Conservation (phyloP, 1,140 invertebrate genomes). For the Formica selysi region DNA sequence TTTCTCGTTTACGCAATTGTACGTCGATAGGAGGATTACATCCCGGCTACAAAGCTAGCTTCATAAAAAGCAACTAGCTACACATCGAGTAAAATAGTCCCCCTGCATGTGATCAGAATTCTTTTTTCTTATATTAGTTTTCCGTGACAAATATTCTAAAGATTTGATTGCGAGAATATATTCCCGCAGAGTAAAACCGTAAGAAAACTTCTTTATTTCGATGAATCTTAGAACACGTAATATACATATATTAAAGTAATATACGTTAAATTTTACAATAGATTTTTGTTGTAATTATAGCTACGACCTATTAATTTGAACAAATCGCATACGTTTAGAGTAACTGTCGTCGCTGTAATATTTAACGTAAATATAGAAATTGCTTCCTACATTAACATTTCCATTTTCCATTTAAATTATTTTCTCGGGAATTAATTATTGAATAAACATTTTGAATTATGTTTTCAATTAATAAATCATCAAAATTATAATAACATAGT, state of each 20-base stretch:
- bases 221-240: not conserved
- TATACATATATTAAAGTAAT: not conserved
- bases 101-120: not conserved
- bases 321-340: no score
- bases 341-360: not conserved
- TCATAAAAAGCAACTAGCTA: constrained; percentile 34
- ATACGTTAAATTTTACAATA: not conserved
- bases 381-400: not conserved
- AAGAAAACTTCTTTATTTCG: not conserved
- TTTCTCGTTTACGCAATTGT: constrained; percentile 22
- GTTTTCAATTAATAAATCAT: not conserved
- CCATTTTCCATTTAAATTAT: not conserved
- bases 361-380: not conserved
- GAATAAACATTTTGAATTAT: not conserved
- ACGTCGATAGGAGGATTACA: constrained; percentile 31
- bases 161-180: not conserved
- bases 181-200: not conserved
- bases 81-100: not conserved
- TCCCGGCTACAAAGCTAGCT: constrained; percentile 24
- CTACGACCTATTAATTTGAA: no score
- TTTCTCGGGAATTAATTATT: not conserved
- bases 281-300: constrained; percentile 3
- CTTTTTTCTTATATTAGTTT: not conserved
- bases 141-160: not conserved
- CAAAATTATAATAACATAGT: not conserved